Base-by-base conservation (phyloP, 37 sponge, comb jelly and placozoan genomes). In the Chondrosia reniformis region DNA sequence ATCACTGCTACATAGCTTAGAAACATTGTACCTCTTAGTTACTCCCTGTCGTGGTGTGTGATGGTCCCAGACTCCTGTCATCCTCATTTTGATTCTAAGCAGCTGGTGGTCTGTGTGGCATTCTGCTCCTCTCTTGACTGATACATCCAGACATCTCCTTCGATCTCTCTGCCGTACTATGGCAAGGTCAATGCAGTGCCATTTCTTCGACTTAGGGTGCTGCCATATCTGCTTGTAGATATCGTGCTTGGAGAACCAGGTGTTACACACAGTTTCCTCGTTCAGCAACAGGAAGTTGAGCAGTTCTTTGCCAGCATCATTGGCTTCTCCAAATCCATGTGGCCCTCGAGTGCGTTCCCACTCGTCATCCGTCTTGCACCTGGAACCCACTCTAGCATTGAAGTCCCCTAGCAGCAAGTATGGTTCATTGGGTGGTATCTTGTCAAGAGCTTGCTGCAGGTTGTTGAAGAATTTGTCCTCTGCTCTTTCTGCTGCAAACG, bases 281-380 rank as follows among this genome's bases (percentile, higher is more conserved):
- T 84, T 39, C 21, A 67, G 13, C 1, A 46, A 69, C 3, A 77
- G 61, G 42, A 84, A 84, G 58, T 45, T 28, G 5, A 78, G 58
- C 36, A 84, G 31, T 37, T 84, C 85, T 46, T 78, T 55, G 6
- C 78, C 85, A 39, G 85, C 79, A 21, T 84, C 85, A 54, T 84
- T 84, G 4, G 21, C 13, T 13, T 65, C 74, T 27, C 45, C 79
- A 63, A 55, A 77, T 9, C 85, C 85, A 67, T 83, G 79, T 57
- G 79, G 73, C 1, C 72, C 85, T 41, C 85, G 46, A 21, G 37
- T 75, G 33, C 38, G 19, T 7, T 44, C 30, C 85, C 85, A 84
- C 36, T 49, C 37, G 21, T 78, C 79, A 78, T 49, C 74, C 22
- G 5, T 24, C 3, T 28, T 55, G 2, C 55, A 19, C 31, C 83